Base-by-base conservation (phyloP, 2,113 vertebrate species). In the Mystacornis crossleyi region DNA sequence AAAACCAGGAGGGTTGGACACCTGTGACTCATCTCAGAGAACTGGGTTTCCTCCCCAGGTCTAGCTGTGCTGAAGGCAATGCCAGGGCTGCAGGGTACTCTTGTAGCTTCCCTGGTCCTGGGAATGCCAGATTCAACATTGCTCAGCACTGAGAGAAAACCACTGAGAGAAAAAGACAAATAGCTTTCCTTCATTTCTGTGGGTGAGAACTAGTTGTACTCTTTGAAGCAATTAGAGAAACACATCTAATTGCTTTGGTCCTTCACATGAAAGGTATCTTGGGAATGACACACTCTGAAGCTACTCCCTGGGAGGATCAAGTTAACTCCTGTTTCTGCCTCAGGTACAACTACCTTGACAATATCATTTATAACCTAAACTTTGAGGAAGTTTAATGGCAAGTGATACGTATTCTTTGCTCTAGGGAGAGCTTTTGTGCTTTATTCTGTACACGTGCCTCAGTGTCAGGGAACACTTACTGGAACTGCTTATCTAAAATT, bases 131-230 rank as follows among this genome's bases (percentile, higher is more conserved):
- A n/a, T 53, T 29, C 29, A 66, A 47, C 26, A n/a, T 24, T 8
- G 48, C 24, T 67, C 0, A 0, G 18, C 19, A 64, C 12, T 60
- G 24, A 71, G n/a, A 0, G 2, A 42, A 83, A 92, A 15, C 0
- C 0, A 16, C 14, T n/a, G n/a, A n/a, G n/a, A n/a, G n/a, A n/a
- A n/a, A n/a, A n/a, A n/a, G 9, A 75, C 73, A 73, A 77, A 23
- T 1, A 33, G 23, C 26, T 74, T 89, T 78, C 40, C 60, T 77
- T 83, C 6, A 9, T 74, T 70, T 90, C 54, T n/a, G 20, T 53
- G 40, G 29, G 14, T 64, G 26, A 84, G 55, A 53, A 53, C 18
- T 34, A 42, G 20, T 47, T 31, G 25, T 58, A 26, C 26, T 48
- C 62, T 40, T 62, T 19, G 55, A 65, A 70, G 29, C 33, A 70